Conservation (phyloP, 2,113 vertebrate species). For the Coracopsis vasa region DNA sequence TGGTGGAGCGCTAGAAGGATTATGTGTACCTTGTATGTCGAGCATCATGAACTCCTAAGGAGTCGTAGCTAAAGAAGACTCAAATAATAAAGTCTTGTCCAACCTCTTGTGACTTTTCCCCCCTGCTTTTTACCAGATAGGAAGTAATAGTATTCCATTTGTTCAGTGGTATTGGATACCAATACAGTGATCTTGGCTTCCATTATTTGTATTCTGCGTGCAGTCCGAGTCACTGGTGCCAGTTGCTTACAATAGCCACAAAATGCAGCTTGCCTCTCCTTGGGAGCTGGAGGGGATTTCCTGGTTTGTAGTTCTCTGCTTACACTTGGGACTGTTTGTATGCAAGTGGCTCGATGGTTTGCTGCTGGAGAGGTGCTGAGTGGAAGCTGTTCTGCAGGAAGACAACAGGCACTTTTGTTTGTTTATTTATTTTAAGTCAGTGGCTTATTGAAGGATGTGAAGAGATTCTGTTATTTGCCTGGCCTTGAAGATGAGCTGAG, state of each 20-base stretch:
- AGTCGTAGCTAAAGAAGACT: not conserved
- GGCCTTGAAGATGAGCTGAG: not conserved
- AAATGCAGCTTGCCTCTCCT: not conserved
- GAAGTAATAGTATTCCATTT: not conserved
- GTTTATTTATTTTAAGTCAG: not conserved
- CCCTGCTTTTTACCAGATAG: not conserved
- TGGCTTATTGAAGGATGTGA: not conserved
- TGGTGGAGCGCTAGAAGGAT: not conserved
- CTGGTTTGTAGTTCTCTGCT: not conserved
- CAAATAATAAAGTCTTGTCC: not conserved
- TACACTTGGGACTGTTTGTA: not conserved
- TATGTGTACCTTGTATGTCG: rapidly evolving
- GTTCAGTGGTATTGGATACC: not conserved
- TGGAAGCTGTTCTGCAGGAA: not conserved
- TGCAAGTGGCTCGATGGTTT: not conserved
- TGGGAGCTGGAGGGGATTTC: not conserved
- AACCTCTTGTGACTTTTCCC: not conserved
- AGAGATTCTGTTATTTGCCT: not conserved
- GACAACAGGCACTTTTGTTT: not conserved
- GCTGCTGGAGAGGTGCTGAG: not conserved
- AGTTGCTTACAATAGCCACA: rapidly evolving
- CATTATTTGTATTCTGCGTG: not conserved
- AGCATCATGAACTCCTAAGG: not conserved
- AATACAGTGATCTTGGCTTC: not conserved
- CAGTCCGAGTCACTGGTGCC: not conserved